Percentiles rank a stretch among this genome's conserved stretches.
These are phyloP conservation scores for Teleiodes luculella DNA, from an alignment of 2,888 invertebrate species.

Conservation along the genomic window DNA sequence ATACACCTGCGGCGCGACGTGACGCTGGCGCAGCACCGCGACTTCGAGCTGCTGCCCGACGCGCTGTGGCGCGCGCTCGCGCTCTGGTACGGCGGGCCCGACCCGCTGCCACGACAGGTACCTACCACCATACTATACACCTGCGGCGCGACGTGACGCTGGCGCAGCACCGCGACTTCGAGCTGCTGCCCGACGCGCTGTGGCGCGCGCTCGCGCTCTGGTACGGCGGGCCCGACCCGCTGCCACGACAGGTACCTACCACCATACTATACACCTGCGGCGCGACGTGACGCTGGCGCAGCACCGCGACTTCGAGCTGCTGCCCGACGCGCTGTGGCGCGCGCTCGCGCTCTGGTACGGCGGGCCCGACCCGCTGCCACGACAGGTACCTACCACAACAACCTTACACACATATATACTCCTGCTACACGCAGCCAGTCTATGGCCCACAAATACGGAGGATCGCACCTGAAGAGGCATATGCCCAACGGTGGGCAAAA, in stretches of 20 bases:
- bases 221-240: conserved; percentile 88
- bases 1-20: conserved; percentile 83
- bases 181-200: conserved; percentile 89
- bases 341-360: conserved; percentile 92
- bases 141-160: conserved; percentile 85
- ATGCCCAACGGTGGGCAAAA: too few relatives aligned
- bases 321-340: conserved; percentile 92
- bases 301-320: conserved; percentile 90
- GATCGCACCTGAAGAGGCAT: too few relatives aligned
- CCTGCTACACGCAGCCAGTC: too few relatives aligned
- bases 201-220: conserved; percentile 92
- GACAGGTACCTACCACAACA: conserved; percentile 42
- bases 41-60: conserved; percentile 92
- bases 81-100: conserved; percentile 89
- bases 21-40: conserved; percentile 86
- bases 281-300: conserved; percentile 85
- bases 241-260: conserved; percentile 76
- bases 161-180: conserved; percentile 90
- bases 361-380: conserved; percentile 85
- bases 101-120: conserved; percentile 82
- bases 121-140: too few relatives aligned
- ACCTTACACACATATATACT: too few relatives aligned
- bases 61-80: conserved; percentile 92
- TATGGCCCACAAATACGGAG: too few relatives aligned
- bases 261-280: too few relatives aligned